Percentiles rank a stretch among this genome's conserved stretches.
phyloP scores from a whole-genome alignment of 2,113 vertebrate genomes.

The Aphelocoma coerulescens region DNA sequence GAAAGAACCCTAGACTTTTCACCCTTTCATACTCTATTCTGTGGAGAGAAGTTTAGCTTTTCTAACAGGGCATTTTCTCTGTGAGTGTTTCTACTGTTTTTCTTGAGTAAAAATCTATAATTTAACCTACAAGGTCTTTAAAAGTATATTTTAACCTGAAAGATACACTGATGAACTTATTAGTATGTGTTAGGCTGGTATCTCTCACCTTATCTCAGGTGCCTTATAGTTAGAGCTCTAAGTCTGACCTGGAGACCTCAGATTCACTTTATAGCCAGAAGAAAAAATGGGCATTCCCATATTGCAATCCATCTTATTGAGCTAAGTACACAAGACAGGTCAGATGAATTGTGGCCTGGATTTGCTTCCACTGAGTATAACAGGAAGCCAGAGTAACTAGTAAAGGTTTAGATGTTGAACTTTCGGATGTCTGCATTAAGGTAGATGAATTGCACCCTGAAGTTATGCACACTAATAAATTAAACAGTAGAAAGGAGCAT shows the following conservation, averaged over 20 bases:
- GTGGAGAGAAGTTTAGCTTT: neutral
- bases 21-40: neutral
- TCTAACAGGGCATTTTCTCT: neutral
- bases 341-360: conserved; percentile 57
- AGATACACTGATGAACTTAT: neutral
- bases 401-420: conserved; percentile 25
- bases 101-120: neutral
- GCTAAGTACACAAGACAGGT: conserved; percentile 40
- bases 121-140: neutral
- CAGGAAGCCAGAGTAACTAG: conserved; percentile 50
- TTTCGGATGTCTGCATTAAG: conserved; percentile 48
- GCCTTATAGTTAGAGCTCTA: conserved; percentile 16
- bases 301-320: conserved; percentile 51
- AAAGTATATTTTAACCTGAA: neutral
- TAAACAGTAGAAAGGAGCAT: neutral
- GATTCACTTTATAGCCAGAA: conserved; percentile 22
- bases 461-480: conserved; percentile 28
- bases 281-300: conserved; percentile 29
- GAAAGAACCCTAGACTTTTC: neutral
- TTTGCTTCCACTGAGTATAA: conserved; percentile 43
- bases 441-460: conserved; percentile 44
- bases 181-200: neutral
- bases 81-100: neutral
- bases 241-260: conserved; percentile 30
- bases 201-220: conserved; percentile 52